These are phyloP conservation scores for Proterorhinus semilunaris DNA, from an alignment of 2,113 vertebrate genomes.

Conservation along the genomic window DNA sequence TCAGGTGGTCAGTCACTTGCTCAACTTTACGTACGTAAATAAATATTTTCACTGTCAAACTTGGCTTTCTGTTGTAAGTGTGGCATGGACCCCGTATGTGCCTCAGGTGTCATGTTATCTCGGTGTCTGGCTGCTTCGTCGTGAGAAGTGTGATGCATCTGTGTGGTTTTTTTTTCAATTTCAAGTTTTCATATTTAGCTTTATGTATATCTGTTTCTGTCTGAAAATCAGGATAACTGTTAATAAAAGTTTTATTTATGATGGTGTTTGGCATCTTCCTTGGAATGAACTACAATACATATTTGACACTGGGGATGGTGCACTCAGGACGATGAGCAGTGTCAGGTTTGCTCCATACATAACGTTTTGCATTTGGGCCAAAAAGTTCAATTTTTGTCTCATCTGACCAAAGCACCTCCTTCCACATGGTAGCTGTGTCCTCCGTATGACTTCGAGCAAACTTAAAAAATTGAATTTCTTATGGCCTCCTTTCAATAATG, in stretches of 20 bases:
- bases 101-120: background rate
- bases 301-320: no score
- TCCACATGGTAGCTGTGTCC: no score
- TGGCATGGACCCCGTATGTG: background rate
- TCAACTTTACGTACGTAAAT: no score
- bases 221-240: constrained; percentile 5
- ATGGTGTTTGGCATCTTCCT: background rate
- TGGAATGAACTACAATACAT: background rate
- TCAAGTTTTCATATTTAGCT: background rate
- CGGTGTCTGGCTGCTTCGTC: background rate
- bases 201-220: background rate
- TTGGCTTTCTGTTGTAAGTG: background rate
- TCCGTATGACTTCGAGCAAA: no score
- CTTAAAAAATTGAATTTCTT: no score
- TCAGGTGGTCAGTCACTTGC: no score
- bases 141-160: background rate
- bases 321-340: no score
- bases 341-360: no score
- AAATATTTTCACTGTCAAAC: background rate
- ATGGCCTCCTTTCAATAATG: no score
- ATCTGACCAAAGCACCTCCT: no score
- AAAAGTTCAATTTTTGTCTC: no score
- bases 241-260: background rate
- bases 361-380: no score
- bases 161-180: background rate